Base-by-base conservation (phyloP, 2,797 vertebrate genomes). In the Phataginus tricuspis region DNA sequence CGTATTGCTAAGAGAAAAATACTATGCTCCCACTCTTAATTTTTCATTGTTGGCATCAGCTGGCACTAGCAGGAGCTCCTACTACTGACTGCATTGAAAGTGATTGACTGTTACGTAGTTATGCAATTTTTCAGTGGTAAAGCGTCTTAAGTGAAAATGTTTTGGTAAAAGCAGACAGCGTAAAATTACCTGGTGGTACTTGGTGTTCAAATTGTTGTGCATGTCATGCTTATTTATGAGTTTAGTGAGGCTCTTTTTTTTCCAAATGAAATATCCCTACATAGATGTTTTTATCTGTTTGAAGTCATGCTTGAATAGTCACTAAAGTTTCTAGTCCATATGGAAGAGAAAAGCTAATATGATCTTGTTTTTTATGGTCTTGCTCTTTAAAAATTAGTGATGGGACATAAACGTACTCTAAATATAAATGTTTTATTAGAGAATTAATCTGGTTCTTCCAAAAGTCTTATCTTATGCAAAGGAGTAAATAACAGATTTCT, bases 361-460 rank as follows among this genome's bases (percentile, higher is more conserved):
- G 39, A 42, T 75, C 64, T 94, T 85, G 23, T 68, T 94, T 93
- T 94, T 78, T 83, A 53, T 87, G 83, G n/a, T 83, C 39, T 91
- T 68, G 9, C 80, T 96, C 68, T 95, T 92, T 72, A 82, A 94
- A 86, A 95, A 61, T 89, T 90, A 39, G 23, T 90, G 39, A 39
- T 86, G 51, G 83, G 51, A 86, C 34, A 63, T 92, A 88, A 94
- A 68, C 51, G 45, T 84, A 86, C 59, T 84, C 55, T 93, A 86
- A 91, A 14, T 79, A 95, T 21, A 92, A 90, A 90, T 86, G 27
- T 83, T 86, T 97, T 80, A 71, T 94, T 86, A 93, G 29, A 90
- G 59, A 78, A 64, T 91, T 80, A 64, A 55, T 82, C 39, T 80
- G 16, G 63, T 93, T 90, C 39, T 80, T 95, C 57, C 18, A 57